Evolutionary conservation across 1,140 invertebrate genomes (phyloP).

Genomic region (Ectropis grisescens): DNA sequence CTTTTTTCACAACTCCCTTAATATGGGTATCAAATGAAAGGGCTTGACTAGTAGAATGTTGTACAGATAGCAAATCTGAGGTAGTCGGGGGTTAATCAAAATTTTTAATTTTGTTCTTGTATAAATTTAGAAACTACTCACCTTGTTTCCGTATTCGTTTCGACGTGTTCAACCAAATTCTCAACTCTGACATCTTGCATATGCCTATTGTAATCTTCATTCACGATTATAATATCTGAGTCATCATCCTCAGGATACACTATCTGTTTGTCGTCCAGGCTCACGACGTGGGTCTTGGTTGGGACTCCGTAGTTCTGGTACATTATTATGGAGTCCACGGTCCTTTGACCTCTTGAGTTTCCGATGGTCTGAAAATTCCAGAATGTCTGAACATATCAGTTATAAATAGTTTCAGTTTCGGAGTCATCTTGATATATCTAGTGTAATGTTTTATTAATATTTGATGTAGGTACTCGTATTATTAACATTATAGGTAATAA

Average conservation of each 20-base stretch:
- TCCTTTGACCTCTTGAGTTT: conserved; percentile 71
- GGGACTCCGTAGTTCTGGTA: conserved; percentile 50
- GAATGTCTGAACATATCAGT: conserved; percentile 73
- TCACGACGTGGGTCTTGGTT: conserved; percentile 30
- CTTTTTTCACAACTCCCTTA: too few species aligned
- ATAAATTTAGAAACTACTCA: too few species aligned
- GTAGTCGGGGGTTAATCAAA: too few species aligned
- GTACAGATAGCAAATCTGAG: too few species aligned
- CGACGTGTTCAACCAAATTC: conserved; percentile 23
- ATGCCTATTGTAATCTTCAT: conserved; percentile 50
- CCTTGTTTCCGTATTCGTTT: conserved; percentile 26
- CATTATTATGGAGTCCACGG: conserved; percentile 44
- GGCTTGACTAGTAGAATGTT: too few species aligned
- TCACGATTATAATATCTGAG: conserved; percentile 58
- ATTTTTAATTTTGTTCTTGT: too few species aligned
- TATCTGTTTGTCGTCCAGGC: conserved; percentile 47
- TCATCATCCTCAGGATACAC: conserved; percentile 56
- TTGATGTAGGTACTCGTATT: too few species aligned
- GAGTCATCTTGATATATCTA: too few species aligned
- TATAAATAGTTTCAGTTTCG: too few species aligned
- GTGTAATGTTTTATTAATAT: too few species aligned
- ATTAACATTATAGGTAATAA: too few species aligned
- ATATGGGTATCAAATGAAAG: too few species aligned
- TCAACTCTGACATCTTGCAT: conserved; percentile 25
- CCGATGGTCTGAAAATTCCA: conserved; percentile 80